Evolutionary conservation across 2,888 invertebrate species (phyloP).

Genomic region (Epinotia brunnichana): DNA sequence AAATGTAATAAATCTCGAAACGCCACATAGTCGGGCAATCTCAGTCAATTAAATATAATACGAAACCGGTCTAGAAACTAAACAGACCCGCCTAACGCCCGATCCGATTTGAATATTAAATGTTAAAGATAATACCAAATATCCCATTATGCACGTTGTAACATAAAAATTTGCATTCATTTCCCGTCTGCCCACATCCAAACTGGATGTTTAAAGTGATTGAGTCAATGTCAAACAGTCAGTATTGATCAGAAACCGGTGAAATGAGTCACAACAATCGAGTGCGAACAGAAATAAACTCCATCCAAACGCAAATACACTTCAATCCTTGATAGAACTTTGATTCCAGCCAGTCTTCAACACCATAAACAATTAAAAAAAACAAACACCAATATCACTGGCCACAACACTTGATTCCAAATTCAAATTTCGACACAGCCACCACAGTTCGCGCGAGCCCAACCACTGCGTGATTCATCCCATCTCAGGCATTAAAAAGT

Average conservation of each 20-base stretch:
- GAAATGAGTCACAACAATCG: slow-evolving; percentile 61
- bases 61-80: slow-evolving; percentile 45
- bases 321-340: not conserved
- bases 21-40: slow-evolving; percentile 40
- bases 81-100: slow-evolving; percentile 11
- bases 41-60: slow-evolving; percentile 47
- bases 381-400: slow-evolving; percentile 45
- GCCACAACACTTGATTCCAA: slow-evolving; percentile 47
- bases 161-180: slow-evolving; percentile 39
- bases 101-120: slow-evolving; percentile 26
- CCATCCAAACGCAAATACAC: not conserved
- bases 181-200: slow-evolving; percentile 37
- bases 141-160: slow-evolving; percentile 11
- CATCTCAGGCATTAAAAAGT: slow-evolving; percentile 62
- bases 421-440: slow-evolving; percentile 56
- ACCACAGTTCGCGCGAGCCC: slow-evolving; percentile 60
- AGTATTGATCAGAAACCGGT: slow-evolving; percentile 61
- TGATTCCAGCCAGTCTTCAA: slow-evolving; percentile 23
- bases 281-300: slow-evolving; percentile 28
- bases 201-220: slow-evolving; percentile 45
- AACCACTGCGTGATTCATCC: slow-evolving; percentile 77
- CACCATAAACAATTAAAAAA: slow-evolving; percentile 23
- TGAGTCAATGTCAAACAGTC: slow-evolving; percentile 61
- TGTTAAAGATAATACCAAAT: slow-evolving; percentile 21
- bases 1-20: slow-evolving; percentile 38